A percentile compares a stretch with the other conserved stretches of the same genome.
Evolutionary conservation across 2,113 vertebrate genomes (phyloP).

Genomic region (Oryctolagus cuniculus): DNA sequence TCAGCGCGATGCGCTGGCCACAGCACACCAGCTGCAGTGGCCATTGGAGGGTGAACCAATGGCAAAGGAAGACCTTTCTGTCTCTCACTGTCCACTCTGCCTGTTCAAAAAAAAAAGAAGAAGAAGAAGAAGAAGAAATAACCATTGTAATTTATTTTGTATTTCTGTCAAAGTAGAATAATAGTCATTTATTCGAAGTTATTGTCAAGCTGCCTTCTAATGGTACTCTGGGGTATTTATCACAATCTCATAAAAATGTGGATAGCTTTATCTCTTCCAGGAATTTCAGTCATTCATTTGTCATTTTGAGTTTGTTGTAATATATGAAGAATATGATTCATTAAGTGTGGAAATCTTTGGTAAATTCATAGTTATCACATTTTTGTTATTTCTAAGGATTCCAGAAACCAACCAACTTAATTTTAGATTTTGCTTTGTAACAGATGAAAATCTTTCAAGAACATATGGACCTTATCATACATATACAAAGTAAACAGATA

Average conservation of each 20-base stretch:
- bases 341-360: slow-evolving; percentile 73
- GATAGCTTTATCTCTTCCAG: slow-evolving; percentile 77
- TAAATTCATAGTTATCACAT: slow-evolving; percentile 70
- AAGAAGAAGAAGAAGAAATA: slow-evolving; percentile 13
- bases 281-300: slow-evolving; percentile 76
- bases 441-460: slow-evolving; percentile 70
- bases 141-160: slow-evolving; percentile 59
- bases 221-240: slow-evolving; percentile 80
- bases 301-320: slow-evolving; percentile 71
- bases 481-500: slow-evolving; percentile 65
- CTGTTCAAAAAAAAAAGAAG: too few species aligned
- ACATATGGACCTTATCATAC: slow-evolving; percentile 52
- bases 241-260: slow-evolving; percentile 71
- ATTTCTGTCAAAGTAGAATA: slow-evolving; percentile 81
- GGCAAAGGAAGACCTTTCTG: too few species aligned
- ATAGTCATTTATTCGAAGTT: slow-evolving; percentile 83
- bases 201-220: slow-evolving; percentile 82
- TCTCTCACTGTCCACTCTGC: too few species aligned
- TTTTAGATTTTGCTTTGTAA: slow-evolving; percentile 72
- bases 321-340: slow-evolving; percentile 72
- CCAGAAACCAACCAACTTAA: slow-evolving; percentile 60
- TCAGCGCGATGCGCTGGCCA: too few species aligned
- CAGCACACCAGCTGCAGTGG: too few species aligned
- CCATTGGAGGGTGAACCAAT: too few species aligned
- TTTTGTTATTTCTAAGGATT: slow-evolving; percentile 77